Evolutionary conservation across 1,140 invertebrate genomes (phyloP), one percentile per base, ranked within the genome.

Genomic region (Phenacoccus solenopsis): DNA sequence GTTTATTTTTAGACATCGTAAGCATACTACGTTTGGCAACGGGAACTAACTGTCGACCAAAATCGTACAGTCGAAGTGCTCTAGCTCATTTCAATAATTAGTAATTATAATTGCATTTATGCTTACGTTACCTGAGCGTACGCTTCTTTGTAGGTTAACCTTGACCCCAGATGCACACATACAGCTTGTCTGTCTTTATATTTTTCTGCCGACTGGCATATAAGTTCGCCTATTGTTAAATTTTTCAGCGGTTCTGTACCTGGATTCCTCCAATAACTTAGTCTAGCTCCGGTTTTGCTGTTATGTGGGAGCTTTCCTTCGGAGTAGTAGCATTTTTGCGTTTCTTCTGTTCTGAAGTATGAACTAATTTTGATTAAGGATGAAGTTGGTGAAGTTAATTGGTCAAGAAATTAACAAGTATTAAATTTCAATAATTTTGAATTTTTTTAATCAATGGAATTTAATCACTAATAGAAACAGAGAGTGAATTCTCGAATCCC

Each of bases 141-240:
- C 20, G 20, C 21, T 64, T 64, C 10, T 27, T 64, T 64, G 22
- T 64, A 71, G 0, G 68, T 69, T 4, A 71, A 21, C 61, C 59
- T 69, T 24, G 67, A 35, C 10, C 61, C 69, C n/a, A 61, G 68
- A 22, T 61, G 49, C 4, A 69, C 28, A 2, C 67, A 71, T 20
- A 71, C 72, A 4, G 76, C 78, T 72, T 77, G 75, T 9, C 69
- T 69, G 68, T 80, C 75, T 0, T 75, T 75, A 72, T 72, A 76
- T n/a, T 72, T 70, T 28, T 75, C 72, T 1, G 74, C 77, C 10
- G 78, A 73, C 56, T 74, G 25, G 25, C 79, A 76, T 5, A 81
- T 32, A 7, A 79, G 28, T 57, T 79, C 68, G 1, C 78, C 79
- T 25, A 81, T 69, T 22, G 79, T 80, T 10, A 73, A 38, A 16